Base-by-base conservation (phyloP, 2,888 invertebrate genomes). In the Drosophila antonietae region DNA sequence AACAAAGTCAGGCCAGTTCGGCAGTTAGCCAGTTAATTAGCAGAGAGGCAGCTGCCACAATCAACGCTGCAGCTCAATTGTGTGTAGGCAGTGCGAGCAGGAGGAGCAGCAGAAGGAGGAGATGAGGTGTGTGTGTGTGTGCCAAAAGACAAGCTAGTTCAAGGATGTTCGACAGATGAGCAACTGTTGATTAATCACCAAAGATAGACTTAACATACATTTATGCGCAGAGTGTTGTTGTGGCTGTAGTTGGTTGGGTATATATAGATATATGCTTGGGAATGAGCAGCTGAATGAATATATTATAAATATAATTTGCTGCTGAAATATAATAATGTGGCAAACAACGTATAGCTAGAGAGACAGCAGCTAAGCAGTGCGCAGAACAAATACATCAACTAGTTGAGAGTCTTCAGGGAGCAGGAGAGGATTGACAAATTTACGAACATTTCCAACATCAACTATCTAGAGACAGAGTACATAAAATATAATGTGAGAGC, bases 21-120 rank as follows among this genome's bases (percentile, higher is more conserved):
- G 31, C 73, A 72, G 73, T 85, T 76, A 85, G 84, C 84, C 88
- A 84, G 83, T 84, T 84, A 88, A 84, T 84, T 88, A 84, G 87
- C 74, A 73, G 78, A 55, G 75, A 55, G 62, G 44, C 68, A 68
- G 58, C 63, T 65, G 53, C 28, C 41, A 57, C 52, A 52, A 18
- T 31, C 28, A 28, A 8, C 9, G 23, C 33, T 33, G 60, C 31
- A 41, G 53, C 41, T 41, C 80, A 78, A 53, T 80, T 84, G 82
- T 76, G 80, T 73, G 70, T 77, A 57, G 75, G 68, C 68, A 33
- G 35, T 61, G 9, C 6, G 33, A 9, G 33, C 8, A 9, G 33
- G 31, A 31, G 31, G 33, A 33, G 33, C 6, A 8, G 33, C 6
- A 58, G 68, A 44, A 44, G 68, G 47, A 44, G 61, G 56, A 44